Base-by-base conservation (phyloP, 2,888 invertebrate species). In the Dastarcus helophoroides region DNA sequence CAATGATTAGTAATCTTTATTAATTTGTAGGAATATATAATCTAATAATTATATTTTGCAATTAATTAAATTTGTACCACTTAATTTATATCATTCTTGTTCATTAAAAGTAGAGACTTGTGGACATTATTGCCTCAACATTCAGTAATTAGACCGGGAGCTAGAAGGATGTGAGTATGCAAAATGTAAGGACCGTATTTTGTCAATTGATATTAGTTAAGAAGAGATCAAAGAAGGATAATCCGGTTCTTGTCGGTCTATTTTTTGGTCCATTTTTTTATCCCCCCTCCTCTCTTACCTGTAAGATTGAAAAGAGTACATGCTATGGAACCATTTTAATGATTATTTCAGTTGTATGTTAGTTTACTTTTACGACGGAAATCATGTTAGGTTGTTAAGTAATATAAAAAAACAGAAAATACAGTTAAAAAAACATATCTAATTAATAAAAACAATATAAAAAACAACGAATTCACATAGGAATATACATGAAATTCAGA, bases 121-220 rank as follows among this genome's bases (percentile, higher is more conserved):
- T n/a, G n/a, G n/a, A n/a, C n/a, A n/a, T n/a, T n/a, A n/a, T n/a
- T n/a, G n/a, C n/a, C n/a, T n/a, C n/a, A n/a, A n/a, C n/a, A n/a
- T n/a, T n/a, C n/a, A n/a, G n/a, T n/a, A n/a, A n/a, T n/a, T n/a
- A n/a, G n/a, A n/a, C n/a, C n/a, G n/a, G n/a, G n/a, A n/a, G n/a
- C n/a, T 24, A 26, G 14, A 26, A 13, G 22, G 9, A 35, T 16
- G 13, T 32, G 32, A 32, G 32, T 35, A 31, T 32, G 32, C 35
- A 35, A 22, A 35, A 35, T 35, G 25, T 32, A 32, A 27, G 32
- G 21, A 32, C 27, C 28, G 23, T 10, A 32, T 31, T 32, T 9
- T 12, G 14, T 13, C 28, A 32, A 32, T 16, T 17, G 32, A 28
- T 35, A 10, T 35, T 3, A 35, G 26, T 15, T 26, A 9, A 32